Evolutionary conservation across 2,113 vertebrate species (phyloP).

Genomic region (Montifringilla adamsi): DNA sequence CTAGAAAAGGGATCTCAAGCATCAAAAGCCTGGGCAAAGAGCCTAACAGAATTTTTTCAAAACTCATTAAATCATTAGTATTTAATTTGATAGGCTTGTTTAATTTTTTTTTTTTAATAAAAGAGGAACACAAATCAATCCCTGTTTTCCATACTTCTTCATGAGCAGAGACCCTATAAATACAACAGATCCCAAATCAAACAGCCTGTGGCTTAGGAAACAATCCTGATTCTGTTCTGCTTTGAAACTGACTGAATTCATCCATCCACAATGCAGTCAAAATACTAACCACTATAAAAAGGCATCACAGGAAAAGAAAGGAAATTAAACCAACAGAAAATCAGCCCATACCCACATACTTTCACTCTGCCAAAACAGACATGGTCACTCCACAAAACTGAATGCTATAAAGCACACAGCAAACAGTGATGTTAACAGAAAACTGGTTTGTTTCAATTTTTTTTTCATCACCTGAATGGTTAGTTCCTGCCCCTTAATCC

Average conservation of each 20-base stretch:
- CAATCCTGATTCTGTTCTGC: neutral
- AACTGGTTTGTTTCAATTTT: neutral
- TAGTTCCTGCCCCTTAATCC: neutral
- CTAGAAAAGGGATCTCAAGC: neutral
- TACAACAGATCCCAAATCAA: neutral
- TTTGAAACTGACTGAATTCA: neutral
- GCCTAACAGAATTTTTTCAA: neutral
- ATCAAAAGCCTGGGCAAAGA: neutral
- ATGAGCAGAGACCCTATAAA: neutral
- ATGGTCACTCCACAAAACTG: neutral
- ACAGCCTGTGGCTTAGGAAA: neutral
- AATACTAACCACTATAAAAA: neutral
- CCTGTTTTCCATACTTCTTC: neutral
- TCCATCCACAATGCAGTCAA: neutral
- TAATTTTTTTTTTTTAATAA: neutral
- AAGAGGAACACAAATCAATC: neutral
- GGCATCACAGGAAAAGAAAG: neutral
- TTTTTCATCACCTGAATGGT: neutral
- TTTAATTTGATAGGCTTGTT: neutral
- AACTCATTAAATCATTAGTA: neutral
- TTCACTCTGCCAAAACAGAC: neutral
- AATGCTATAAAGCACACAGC: neutral
- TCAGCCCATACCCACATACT: neutral
- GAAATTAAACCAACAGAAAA: slow-evolving; percentile 4
- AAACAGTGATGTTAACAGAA: neutral